Evolutionary conservation across 1,140 invertebrate species (phyloP).

Genomic region (Oppia nitens): DNA sequence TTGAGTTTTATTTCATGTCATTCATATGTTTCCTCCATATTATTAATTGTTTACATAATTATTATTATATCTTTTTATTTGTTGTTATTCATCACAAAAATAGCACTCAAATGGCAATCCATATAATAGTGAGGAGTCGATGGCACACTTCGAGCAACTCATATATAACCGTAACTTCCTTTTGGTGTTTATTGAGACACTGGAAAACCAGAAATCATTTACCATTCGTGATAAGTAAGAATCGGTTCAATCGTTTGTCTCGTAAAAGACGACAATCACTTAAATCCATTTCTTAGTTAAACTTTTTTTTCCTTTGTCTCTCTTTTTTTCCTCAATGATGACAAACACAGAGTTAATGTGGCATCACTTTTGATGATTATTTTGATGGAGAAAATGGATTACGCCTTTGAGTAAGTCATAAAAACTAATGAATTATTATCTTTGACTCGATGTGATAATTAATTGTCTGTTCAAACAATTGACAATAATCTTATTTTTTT

Average conservation of each 20-base stretch:
- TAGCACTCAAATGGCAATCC: slow-evolving; percentile 41
- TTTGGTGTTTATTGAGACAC: slow-evolving; percentile 75
- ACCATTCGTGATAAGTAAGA: slow-evolving; percentile 71
- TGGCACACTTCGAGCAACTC: slow-evolving; percentile 83
- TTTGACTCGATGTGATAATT: slow-evolving; percentile 30
- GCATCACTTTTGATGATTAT: slow-evolving; percentile 81
- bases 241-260: no score
- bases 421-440: neutral
- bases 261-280: no score
- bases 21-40: no score
- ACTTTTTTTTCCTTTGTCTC: neutral
- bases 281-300: slow-evolving; percentile 20
- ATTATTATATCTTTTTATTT: slow-evolving; percentile 82
- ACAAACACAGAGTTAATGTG: slow-evolving; percentile 55
- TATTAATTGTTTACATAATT: no score
- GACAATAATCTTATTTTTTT: no score
- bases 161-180: slow-evolving; percentile 85
- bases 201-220: slow-evolving; percentile 76
- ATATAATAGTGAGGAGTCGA: slow-evolving; percentile 79
- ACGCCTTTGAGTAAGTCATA: slow-evolving; percentile 27
- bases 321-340: neutral
- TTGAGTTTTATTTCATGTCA: no score
- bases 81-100: no score
- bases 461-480: no score
- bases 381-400: slow-evolving; percentile 89